phyloP scores from a whole-genome alignment of 1,140 invertebrate species.

The Diorhabda elongata region DNA sequence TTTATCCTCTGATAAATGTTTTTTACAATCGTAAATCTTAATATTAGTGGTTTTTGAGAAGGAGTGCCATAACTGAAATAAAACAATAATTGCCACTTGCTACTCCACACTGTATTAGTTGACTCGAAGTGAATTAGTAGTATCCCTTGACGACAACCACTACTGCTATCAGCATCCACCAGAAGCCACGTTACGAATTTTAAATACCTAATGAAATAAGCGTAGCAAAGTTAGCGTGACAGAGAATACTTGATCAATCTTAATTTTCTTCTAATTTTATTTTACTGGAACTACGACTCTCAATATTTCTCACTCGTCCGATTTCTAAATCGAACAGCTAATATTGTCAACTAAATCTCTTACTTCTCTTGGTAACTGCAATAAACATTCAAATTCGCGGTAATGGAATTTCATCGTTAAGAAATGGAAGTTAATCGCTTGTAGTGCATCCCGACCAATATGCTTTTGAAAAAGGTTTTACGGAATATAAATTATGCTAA shows the following conservation, averaged over 20 bases:
- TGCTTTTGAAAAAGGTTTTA: neutral
- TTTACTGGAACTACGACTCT: neutral
- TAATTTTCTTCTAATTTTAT: slow-evolving; percentile 3
- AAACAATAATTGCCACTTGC: too few relatives aligned
- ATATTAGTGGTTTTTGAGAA: too few relatives aligned
- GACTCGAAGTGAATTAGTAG: too few relatives aligned
- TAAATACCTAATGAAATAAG: neutral
- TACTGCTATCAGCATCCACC: too few relatives aligned
- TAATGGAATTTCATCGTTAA: slow-evolving; percentile 2
- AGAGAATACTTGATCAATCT: slow-evolving; percentile 2
- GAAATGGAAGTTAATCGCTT: neutral
- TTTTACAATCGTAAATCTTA: too few relatives aligned
- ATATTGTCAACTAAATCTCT: slow-evolving; percentile 1
- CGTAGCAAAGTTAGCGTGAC: slow-evolving; percentile 1
- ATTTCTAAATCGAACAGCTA: neutral
- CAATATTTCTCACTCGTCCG: neutral
- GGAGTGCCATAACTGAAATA: too few relatives aligned
- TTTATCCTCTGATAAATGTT: too few relatives aligned
- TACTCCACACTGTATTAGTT: too few relatives aligned
- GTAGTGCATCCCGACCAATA: neutral
- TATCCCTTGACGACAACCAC: too few relatives aligned
- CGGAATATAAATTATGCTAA: too few relatives aligned
- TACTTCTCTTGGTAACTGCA: neutral
- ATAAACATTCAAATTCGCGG: neutral
- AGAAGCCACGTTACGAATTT: neutral